Evolutionary conservation across 2,797 vertebrate species (phyloP), one percentile per base, ranked within the genome.

Genomic region (Macropodus opercularis): DNA sequence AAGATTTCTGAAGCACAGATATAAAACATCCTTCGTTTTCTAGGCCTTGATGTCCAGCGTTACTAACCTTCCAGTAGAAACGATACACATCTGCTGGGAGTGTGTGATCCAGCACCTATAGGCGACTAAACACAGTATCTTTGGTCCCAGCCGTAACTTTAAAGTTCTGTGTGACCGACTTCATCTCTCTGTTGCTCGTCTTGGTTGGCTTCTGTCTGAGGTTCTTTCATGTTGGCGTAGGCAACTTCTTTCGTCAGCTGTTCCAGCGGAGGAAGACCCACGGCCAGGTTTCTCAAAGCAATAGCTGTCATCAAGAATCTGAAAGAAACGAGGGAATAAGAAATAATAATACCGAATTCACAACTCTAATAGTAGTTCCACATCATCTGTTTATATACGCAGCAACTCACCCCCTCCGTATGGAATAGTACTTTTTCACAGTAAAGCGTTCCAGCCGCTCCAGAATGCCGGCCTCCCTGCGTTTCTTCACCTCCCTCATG

Each of bases 221-320:
- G 85, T 26, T 69, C 90, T 63, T 92, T 94, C 84, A 94, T 87
- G 89, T 93, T 96, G 77, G 96, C 96, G 0, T 90, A 95, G 8
- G 92, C 90, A 15, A 97, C 93, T 60, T 98, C 96, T 57, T 85
- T 84, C 0, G 89, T 93, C 67, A 98, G 91, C 85, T 96, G 96
- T 26, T 96, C 93, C 2, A 94, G 38, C 1, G 94, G 81, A 0
- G 96, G 96, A 3, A 94, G 92, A 13, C 96, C 96, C 15, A 96
- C 65, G 0, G 68, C 82, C 64, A 98, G 86, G 83, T 98, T 98
- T 32, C 96, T 89, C 61, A 98, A 68, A 0, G 96, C 94, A 4
- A 98, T 97, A 27, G 89, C 83, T 0, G 95, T 94, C 96, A 98
- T 96, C 63, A 98, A 81, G 65, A 96, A 91, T 18, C 96, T 98